Evolutionary conservation across 2,797 vertebrate species (phyloP), one percentile per base, ranked within the genome.

Genomic region (Ctenochaetus hawaiiensis): DNA sequence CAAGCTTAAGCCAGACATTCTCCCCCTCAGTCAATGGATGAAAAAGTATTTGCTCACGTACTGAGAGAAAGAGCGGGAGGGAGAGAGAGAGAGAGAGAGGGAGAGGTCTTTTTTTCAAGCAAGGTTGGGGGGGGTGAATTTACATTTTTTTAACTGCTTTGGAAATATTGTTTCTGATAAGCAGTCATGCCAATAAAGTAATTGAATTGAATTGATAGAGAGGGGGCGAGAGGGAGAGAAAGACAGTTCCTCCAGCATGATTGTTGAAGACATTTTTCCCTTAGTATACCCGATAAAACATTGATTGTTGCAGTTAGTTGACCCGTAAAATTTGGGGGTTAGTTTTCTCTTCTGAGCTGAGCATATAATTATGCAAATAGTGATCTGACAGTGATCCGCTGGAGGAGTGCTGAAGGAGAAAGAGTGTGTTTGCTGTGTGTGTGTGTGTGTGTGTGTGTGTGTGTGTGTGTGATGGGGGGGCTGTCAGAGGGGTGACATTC

Each of bases 351-450:
- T 97, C 97, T 97, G 96, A 97, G 96, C 96, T 94, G 96, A 98
- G 98, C 98, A 99, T 98, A 98, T 98, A 96, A 99, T 99, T 99
- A 99, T 99, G 98, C 97, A 99, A 99, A 99, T 99, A 96, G 95
- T 96, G 96, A 96, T 96, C 96, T 97, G 97, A 97, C 97, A 97
- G 96, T 96, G 97, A 98, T 98, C 96, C 96, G 94, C 96, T 95
- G 95, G 96, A 97, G 96, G 94, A 95, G 95, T 95, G 95, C 92
- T 94, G 30, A 34, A 34, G 30, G 30, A 34, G 30, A 79, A 75
- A 78, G 62, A 37, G 37, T 34, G 45, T 9, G 67, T 44, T 61
- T 44, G 47, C 51, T 45, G 57, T 43, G 74, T 43, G 57, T 43
- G 74, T 43, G 72, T 48, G 67, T 43, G 64, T 58, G 77, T 45